A percentile compares a stretch with the other conserved stretches of the same genome.
Conservation (phyloP, 2,888 invertebrate genomes). For the Crioceris asparagi region DNA sequence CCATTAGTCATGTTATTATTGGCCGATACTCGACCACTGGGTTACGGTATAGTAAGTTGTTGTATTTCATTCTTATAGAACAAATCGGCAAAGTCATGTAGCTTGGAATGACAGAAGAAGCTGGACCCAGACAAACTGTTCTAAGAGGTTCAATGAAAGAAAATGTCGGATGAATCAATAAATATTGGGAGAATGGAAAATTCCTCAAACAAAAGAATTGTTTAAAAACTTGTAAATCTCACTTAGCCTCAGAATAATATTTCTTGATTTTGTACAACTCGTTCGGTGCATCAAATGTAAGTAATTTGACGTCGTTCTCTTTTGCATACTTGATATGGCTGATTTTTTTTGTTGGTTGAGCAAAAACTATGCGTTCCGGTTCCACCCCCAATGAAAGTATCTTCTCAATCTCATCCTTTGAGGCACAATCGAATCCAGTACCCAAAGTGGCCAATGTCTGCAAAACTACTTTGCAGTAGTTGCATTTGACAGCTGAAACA, state of each 20-base stretch:
- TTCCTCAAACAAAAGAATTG: no score
- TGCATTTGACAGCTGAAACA: constrained; percentile 50
- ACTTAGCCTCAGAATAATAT: constrained; percentile 42
- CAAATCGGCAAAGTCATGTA: no score
- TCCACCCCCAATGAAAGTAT: constrained; percentile 41
- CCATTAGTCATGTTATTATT: no score
- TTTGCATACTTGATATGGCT: constrained; percentile 45
- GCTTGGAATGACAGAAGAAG: no score
- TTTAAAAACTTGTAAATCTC: constrained; percentile 12
- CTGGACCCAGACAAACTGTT: no score
- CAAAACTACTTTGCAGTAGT: constrained; percentile 41
- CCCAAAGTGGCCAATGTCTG: constrained; percentile 43
- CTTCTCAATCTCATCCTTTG: constrained; percentile 44
- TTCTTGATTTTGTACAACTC: constrained; percentile 47
- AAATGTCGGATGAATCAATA: no score
- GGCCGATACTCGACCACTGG: no score
- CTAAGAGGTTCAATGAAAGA: no score
- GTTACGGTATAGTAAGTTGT: no score
- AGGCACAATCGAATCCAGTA: constrained; percentile 53
- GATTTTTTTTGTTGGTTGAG: constrained; percentile 47
- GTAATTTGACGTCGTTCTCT: constrained; percentile 39
- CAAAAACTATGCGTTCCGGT: constrained; percentile 45
- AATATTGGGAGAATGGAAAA: no score
- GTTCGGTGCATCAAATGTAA: constrained; percentile 48
- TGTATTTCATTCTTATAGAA: no score